Conservation (phyloP, 2,797 vertebrate species). For the Enteromius radiatus region DNA sequence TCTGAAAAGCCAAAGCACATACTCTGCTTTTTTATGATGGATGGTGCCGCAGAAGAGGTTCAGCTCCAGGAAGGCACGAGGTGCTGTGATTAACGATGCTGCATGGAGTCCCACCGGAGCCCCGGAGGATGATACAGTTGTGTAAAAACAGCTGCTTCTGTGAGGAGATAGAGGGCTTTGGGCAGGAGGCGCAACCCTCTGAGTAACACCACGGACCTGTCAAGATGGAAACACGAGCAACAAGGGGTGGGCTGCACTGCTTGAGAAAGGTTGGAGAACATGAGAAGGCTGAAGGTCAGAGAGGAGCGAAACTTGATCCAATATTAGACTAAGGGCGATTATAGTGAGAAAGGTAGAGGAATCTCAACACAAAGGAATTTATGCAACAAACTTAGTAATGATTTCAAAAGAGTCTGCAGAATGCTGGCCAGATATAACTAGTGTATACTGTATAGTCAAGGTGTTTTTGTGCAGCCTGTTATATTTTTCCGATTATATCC, state of each 20-base stretch:
- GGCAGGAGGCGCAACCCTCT: conserved; percentile 48
- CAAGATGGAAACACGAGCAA: conserved; percentile 36
- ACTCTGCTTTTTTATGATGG: conserved; percentile 78
- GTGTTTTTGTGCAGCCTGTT: conserved; percentile 35
- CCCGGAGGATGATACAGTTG: conserved; percentile 75
- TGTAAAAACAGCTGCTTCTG: conserved; percentile 69
- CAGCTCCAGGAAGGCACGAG: conserved; percentile 70
- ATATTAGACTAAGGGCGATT: background rate
- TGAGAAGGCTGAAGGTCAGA: conserved; percentile 60
- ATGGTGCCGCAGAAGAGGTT: conserved; percentile 78
- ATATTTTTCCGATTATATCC: conserved; percentile 44
- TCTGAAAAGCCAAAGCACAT: conserved; percentile 73
- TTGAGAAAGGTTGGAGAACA: background rate
- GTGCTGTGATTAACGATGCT: conserved; percentile 82
- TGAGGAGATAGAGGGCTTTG: conserved; percentile 51
- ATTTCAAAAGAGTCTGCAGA: background rate
- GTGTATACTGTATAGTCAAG: conserved; percentile 31
- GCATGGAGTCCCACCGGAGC: conserved; percentile 77
- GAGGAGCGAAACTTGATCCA: conserved; percentile 53
- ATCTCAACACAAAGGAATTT: conserved; percentile 10
- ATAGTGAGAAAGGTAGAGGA: background rate
- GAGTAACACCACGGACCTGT: conserved; percentile 48
- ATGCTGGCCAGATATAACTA: conserved; percentile 1
- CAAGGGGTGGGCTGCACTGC: conserved; percentile 11
- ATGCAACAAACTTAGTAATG: conserved; percentile 1